Base-by-base conservation (phyloP, 2,113 vertebrate genomes). In the Addax nasomaculatus region DNA sequence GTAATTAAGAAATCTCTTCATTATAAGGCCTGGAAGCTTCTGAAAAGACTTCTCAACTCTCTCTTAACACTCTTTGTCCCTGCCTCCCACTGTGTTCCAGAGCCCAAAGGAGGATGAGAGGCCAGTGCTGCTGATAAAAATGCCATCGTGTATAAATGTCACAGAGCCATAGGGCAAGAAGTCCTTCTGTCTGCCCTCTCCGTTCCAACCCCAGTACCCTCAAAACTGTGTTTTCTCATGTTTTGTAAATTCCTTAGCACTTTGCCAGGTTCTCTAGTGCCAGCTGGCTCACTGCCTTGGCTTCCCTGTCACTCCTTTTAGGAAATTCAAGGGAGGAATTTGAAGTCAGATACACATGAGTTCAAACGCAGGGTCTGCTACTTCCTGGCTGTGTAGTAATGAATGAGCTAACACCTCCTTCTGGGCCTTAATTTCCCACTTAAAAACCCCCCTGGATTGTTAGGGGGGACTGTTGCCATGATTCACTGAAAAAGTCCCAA, bases 1-100 rank as follows among this genome's bases (percentile, higher is more conserved):
- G 78, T 96, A 98, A 97, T 98, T 97, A 97, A 97, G 81, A 78
- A 92, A 92, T 25, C 21, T 89, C 81, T 96, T 97, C 45, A 30
- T 29, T 93, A n/a, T 70, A n/a, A 91, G 84, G 79, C 76, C 88
- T 57, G 85, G 81, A 85, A 89, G 64, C 79, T 96, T 96, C 83
- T 45, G 47, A 90, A 57, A 67, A 80, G 90, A 45, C 8, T 95
- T 81, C 19, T 70, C 93, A 12, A 4, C 81, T 51, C 80, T 83
- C 14, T n/a, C 78, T 29, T 78, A 94, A n/a, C 55, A 33, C 0
- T 11, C 39, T 80, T 53, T 62, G 21, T 78, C n/a, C 30, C 29
- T 33, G 36, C 55, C 33, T 89, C n/a, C 55, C 27, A 1, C 55
- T 64, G 45, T 58, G 80, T 5, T 87, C 79, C 36, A 43, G 58